These are phyloP conservation scores for Lamellibrachia satsuma DNA, from an alignment of 2,888 invertebrate species.

Conservation along the genomic window DNA sequence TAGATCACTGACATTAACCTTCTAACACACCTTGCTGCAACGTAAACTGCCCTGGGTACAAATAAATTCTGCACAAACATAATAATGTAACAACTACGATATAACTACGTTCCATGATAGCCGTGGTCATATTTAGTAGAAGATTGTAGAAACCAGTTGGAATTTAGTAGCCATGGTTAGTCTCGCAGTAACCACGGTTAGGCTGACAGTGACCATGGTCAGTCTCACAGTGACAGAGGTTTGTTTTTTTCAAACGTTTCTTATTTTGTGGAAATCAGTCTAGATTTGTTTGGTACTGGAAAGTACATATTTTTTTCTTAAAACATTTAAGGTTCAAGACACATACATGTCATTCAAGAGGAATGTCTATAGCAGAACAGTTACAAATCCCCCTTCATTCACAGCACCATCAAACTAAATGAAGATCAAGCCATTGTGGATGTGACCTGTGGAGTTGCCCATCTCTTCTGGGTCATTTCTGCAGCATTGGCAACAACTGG, in stretches of 20 bases:
- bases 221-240: too few relatives aligned
- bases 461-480: background rate
- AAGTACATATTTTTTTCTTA: too few relatives aligned
- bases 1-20: background rate
- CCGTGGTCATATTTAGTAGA: too few relatives aligned
- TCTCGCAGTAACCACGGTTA: too few relatives aligned
- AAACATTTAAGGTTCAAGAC: background rate
- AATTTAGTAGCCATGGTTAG: too few relatives aligned
- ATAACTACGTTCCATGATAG: too few relatives aligned
- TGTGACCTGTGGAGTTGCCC: background rate
- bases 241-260: too few relatives aligned
- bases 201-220: too few relatives aligned
- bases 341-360: background rate
- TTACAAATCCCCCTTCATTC: background rate
- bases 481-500: background rate
- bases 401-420: background rate
- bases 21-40: background rate
- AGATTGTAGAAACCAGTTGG: too few relatives aligned
- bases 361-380: background rate
- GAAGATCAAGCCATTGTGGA: background rate
- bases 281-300: too few relatives aligned
- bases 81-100: background rate
- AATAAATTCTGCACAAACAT: background rate
- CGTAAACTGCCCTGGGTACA: background rate
- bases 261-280: too few relatives aligned